These are phyloP conservation scores for Aphelinus certus DNA, from an alignment of 1,140 invertebrate genomes.

Conservation along the genomic window DNA sequence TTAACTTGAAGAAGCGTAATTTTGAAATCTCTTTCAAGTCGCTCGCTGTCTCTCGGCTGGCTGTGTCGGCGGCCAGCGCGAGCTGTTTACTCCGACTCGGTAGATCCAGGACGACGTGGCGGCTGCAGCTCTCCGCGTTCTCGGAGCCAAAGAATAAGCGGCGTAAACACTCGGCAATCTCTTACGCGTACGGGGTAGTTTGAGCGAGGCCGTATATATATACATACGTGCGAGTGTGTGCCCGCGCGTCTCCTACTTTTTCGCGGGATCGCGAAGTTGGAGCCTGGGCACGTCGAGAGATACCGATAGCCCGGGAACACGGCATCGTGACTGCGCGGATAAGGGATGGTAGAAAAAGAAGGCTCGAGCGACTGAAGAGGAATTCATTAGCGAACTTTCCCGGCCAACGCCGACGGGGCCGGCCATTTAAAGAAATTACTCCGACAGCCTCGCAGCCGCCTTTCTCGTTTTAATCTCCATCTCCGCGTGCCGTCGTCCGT, in stretches of 20 bases:
- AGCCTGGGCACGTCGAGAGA: background rate
- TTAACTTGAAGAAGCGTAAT: no score
- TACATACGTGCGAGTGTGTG: no score
- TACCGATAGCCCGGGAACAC: background rate
- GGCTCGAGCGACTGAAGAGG: background rate
- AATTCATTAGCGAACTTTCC: constrained; percentile 44
- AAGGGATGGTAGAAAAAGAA: background rate
- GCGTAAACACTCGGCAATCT: constrained; percentile 41
- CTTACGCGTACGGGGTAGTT: background rate
- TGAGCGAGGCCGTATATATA: no score
- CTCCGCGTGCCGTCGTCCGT: background rate
- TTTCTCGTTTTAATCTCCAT: background rate
- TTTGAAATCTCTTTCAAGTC: no score
- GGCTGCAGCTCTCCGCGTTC: no score
- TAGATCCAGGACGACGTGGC: no score
- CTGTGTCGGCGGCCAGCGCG: no score
- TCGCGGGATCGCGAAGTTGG: no score
- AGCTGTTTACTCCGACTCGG: no score
- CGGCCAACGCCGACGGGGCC: background rate
- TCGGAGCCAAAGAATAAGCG: constrained; percentile 3
- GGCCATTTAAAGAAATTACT: constrained; percentile 37
- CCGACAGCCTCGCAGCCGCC: background rate
- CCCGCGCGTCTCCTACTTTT: no score
- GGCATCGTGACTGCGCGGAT: background rate
- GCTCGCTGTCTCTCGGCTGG: no score